Conservation (phyloP, 2,113 vertebrate species). For the Sinocyclocheilus anophthalmus region DNA sequence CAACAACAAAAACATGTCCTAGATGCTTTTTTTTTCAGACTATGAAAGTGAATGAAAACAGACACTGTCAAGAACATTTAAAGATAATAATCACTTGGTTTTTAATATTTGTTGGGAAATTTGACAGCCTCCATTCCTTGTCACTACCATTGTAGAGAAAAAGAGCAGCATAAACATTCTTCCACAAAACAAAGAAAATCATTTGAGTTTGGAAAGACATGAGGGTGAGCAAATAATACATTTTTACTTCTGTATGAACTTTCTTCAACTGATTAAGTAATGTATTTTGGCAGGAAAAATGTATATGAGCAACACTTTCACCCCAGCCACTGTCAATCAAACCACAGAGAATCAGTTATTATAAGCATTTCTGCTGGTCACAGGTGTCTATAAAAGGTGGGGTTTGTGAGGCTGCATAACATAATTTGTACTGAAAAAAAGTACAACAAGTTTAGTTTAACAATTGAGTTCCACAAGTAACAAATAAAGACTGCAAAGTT, state of each 20-base stretch:
- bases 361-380: slow-evolving; percentile 9
- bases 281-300: slow-evolving; percentile 1
- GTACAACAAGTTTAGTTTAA: background rate
- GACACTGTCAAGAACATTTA: background rate
- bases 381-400: slow-evolving; percentile 17
- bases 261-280: too few relatives aligned
- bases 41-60: background rate
- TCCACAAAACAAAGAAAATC: too few relatives aligned
- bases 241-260: too few relatives aligned
- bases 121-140: background rate
- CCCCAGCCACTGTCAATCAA: slow-evolving; percentile 53
- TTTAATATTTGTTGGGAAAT: background rate
- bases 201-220: too few relatives aligned
- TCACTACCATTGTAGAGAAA: background rate
- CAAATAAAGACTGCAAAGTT: slow-evolving; percentile 9
- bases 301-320: slow-evolving; percentile 39
- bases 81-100: background rate
- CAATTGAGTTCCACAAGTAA: background rate
- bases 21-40: background rate
- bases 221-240: too few relatives aligned
- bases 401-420: slow-evolving; percentile 3
- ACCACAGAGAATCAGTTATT: slow-evolving; percentile 40
- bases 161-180: background rate
- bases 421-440: background rate
- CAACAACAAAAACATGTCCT: background rate